Conservation (phyloP, 2,797 vertebrate species). For the Craterocephalus amniculus region DNA sequence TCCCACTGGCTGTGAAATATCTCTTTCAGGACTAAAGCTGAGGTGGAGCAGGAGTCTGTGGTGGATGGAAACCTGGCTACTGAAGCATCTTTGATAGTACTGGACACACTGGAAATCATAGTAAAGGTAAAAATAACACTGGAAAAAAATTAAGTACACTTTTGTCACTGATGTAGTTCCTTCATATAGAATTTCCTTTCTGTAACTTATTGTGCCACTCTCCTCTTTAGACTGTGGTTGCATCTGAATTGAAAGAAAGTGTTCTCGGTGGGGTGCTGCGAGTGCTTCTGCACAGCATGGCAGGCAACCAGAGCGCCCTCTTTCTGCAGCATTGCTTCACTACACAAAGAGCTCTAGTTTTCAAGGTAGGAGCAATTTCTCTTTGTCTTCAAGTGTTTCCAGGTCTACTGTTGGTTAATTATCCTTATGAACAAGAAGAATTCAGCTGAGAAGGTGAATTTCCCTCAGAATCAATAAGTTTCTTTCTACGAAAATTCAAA, state of each 20-base stretch:
- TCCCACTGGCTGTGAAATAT: slow-evolving; percentile 11
- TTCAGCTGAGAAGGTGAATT: too few relatives aligned
- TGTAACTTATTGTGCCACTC: slow-evolving; percentile 20
- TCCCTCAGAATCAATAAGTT: too few relatives aligned
- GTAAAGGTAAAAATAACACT: slow-evolving; percentile 85
- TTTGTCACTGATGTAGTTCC: neutral
- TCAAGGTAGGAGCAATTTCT: slow-evolving; percentile 75
- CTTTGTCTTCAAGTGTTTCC: neutral
- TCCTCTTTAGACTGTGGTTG: slow-evolving; percentile 77
- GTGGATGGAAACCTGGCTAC: slow-evolving; percentile 93
- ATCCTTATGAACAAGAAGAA: neutral
- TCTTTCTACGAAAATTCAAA: too few relatives aligned
- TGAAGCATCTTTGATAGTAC: slow-evolving; percentile 88
- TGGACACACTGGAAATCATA: slow-evolving; percentile 91
- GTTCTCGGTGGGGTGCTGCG: slow-evolving; percentile 88
- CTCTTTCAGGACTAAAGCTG: slow-evolving; percentile 85
- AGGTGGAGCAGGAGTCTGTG: slow-evolving; percentile 91
- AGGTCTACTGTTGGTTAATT: slow-evolving; percentile 39
- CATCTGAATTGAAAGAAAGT: slow-evolving; percentile 91
- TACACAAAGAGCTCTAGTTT: slow-evolving; percentile 91
- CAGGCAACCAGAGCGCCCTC: slow-evolving; percentile 90
- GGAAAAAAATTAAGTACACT: neutral
- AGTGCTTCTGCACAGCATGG: slow-evolving; percentile 91
- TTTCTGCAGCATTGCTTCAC: slow-evolving; percentile 93
- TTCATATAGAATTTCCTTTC: neutral